Base-by-base conservation (phyloP, 2,888 invertebrate species). In the Timema cristinae region DNA sequence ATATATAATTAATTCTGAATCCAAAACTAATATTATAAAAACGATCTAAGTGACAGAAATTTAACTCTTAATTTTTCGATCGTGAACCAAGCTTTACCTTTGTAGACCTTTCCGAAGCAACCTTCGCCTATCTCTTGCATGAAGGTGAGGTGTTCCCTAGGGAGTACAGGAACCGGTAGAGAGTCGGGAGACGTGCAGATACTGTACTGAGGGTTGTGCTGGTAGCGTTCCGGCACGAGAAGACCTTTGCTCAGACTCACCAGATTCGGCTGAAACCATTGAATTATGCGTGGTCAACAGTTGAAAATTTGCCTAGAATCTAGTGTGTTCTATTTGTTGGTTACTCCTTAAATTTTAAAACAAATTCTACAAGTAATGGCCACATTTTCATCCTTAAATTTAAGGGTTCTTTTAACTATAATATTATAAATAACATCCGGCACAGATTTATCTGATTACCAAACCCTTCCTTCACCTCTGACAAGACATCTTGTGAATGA, bases 21-120 rank as follows among this genome's bases (percentile, higher is more conserved):
- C 32, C 32, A 32, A 32, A 32, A 32, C 32, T 32, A 32, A 32
- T 32, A 32, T 32, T 2, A 32, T 32, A 32, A 32, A 32, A 32
- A 1, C 4, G 32, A 32, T 32, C 32, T 32, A 32, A 32, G 32
- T 32, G 2, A 32, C 32, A 32, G 32, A 32, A 32, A 32, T 32
- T 32, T 32, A 32, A 4, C 32, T 32, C 32, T 32, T 32, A 32
- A 32, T 32, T 32, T 32, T 32, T 4, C 32, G 32, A 32, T 32
- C 32, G 32, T 32, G 32, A 32, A 32, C 32, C 32, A 32, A 32
- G 61, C 51, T 79, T 78, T 81, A 93, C 94, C 94, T 90, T 91
- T 93, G 80, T 89, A 93, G 66, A 94, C 94, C 83, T 93, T 93
- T 50, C 94, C 94, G 78, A 94, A 95, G 79, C 92, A 94, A 1